A percentile compares a stretch with the other conserved stretches of the same genome.
Evolutionary conservation across 2,797 vertebrate species (phyloP).

Genomic region (Phrynocephalus guinanensis): DNA sequence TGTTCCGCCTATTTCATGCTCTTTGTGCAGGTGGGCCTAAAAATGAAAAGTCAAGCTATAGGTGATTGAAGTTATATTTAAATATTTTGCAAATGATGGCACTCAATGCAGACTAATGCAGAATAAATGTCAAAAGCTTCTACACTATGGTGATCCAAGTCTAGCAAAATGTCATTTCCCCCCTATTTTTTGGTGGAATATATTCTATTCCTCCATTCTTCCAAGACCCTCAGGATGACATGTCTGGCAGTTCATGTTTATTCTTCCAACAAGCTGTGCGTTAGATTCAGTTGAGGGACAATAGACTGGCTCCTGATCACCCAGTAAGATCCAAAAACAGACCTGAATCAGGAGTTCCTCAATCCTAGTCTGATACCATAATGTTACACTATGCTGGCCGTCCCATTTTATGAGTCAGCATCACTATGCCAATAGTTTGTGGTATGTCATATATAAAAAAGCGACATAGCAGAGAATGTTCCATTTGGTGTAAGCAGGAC

Average conservation of each 20-base stretch:
- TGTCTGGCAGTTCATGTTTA: background rate
- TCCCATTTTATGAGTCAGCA: background rate
- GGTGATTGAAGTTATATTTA: background rate
- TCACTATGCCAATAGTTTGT: background rate
- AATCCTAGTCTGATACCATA: background rate
- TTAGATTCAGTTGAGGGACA: background rate
- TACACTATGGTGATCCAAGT: too few relatives aligned
- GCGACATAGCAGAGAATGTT: background rate
- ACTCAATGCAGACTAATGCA: too few relatives aligned
- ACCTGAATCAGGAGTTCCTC: background rate
- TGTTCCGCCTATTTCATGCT: slow-evolving; percentile 13
- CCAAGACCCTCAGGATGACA: background rate
- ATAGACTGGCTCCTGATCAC: background rate
- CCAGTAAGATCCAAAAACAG: background rate
- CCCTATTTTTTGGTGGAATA: too few relatives aligned
- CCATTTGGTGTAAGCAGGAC: background rate
- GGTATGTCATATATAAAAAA: background rate
- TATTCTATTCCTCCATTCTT: background rate
- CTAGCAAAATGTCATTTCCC: background rate
- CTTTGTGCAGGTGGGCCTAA: slow-evolving; percentile 63
- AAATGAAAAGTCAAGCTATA: slow-evolving; percentile 46
- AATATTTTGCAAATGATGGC: background rate
- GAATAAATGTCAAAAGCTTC: background rate
- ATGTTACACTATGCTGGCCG: background rate
- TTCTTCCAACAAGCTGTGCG: background rate